A percentile compares a stretch with the other conserved stretches of the same genome.
phyloP scores from a whole-genome alignment of 2,113 vertebrate genomes.

The Cyanoderma ruficeps region DNA sequence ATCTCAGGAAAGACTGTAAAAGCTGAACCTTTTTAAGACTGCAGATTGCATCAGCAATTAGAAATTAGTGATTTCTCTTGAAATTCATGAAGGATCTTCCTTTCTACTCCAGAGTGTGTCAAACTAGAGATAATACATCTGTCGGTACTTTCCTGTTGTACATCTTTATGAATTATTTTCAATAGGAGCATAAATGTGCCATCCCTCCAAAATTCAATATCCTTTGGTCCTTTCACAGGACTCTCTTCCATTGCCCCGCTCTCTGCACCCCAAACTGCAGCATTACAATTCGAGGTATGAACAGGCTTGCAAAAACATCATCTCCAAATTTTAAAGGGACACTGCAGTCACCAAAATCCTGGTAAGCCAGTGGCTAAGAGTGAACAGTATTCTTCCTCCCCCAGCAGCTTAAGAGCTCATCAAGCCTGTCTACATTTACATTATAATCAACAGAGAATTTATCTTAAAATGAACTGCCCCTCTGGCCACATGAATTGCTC shows the following conservation, averaged over 20 bases:
- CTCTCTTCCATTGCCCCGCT: background rate
- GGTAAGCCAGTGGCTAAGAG: background rate
- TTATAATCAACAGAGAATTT: background rate
- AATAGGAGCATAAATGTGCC: background rate
- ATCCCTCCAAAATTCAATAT: background rate
- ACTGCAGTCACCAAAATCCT: background rate
- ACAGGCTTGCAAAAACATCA: background rate
- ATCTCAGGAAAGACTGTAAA: constrained; percentile 7
- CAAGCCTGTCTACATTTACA: background rate
- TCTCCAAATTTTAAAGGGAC: background rate
- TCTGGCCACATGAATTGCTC: background rate
- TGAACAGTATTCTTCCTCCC: background rate
- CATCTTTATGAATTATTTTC: background rate
- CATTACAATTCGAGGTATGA: background rate
- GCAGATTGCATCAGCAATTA: background rate
- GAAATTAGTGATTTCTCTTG: background rate
- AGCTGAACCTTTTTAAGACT: background rate
- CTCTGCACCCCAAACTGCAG: background rate
- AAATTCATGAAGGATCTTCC: background rate
- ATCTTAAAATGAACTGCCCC: background rate
- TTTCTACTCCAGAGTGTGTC: background rate
- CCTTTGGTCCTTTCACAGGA: background rate
- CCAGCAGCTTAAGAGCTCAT: background rate
- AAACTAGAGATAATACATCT: background rate
- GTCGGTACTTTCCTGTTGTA: background rate